Conservation (phyloP, 1,140 invertebrate species). For the Rhyzopertha dominica region DNA sequence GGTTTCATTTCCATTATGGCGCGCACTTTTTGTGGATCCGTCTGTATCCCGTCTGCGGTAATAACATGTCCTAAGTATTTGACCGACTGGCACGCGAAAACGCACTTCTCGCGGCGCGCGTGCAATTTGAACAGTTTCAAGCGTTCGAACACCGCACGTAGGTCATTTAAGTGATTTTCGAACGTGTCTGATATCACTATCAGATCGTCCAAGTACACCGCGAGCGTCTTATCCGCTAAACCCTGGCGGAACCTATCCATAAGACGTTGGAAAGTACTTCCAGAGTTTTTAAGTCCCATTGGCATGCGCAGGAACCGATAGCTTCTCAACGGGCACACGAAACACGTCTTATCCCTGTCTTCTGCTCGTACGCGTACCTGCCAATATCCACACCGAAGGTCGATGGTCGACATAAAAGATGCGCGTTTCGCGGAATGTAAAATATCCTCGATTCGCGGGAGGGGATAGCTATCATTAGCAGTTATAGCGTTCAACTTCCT, state of each 20-base stretch:
- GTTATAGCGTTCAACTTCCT: slow-evolving; percentile 43
- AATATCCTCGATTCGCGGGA: slow-evolving; percentile 41
- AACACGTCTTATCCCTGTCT: slow-evolving; percentile 42
- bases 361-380: slow-evolving; percentile 35
- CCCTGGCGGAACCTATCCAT: slow-evolving; percentile 33
- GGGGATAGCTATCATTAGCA: slow-evolving; percentile 11
- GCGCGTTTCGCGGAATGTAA: neutral
- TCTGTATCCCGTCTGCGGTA: too few relatives aligned
- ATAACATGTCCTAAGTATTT: slow-evolving; percentile 37
- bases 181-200: slow-evolving; percentile 31
- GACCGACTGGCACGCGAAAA: slow-evolving; percentile 27
- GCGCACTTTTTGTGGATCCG: too few relatives aligned
- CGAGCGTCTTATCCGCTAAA: slow-evolving; percentile 22
- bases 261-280: slow-evolving; percentile 42
- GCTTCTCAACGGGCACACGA: slow-evolving; percentile 39
- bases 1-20: slow-evolving; percentile 35
- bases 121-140: slow-evolving; percentile 5
- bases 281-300: slow-evolving; percentile 43
- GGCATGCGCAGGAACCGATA: slow-evolving; percentile 44
- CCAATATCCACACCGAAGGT: slow-evolving; percentile 24
- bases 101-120: slow-evolving; percentile 27
- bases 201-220: slow-evolving; percentile 44
- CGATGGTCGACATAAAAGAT: neutral
- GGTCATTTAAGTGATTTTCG: slow-evolving; percentile 18
- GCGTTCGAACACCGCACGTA: slow-evolving; percentile 15